Percentiles rank a stretch among this genome's conserved stretches.
These are phyloP conservation scores for Phalera bucephala DNA, from an alignment of 2,888 invertebrate species.

Conservation along the genomic window DNA sequence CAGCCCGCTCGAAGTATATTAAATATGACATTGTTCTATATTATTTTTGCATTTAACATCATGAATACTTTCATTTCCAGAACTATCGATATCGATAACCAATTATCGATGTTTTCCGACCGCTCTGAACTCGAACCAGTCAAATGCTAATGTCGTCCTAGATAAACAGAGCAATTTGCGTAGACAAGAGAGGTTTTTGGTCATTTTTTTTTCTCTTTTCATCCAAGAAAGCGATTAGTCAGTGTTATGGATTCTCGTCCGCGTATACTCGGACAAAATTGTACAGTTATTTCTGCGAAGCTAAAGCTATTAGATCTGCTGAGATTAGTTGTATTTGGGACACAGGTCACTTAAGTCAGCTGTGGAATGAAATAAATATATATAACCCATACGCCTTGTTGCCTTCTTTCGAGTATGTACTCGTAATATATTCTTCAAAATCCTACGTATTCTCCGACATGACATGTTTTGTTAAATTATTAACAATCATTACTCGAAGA, in stretches of 20 bases:
- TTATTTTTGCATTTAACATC: too few species aligned
- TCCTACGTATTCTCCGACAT: too few species aligned
- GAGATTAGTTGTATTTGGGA: not conserved
- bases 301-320: not conserved
- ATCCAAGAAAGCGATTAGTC: slow-evolving; percentile 5
- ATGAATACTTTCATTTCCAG: not conserved
- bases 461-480: too few species aligned
- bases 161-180: slow-evolving; percentile 16
- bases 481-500: too few species aligned
- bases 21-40: too few species aligned
- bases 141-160: slow-evolving; percentile 34
- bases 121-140: slow-evolving; percentile 3
- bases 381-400: too few species aligned
- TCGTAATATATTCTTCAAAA: too few species aligned
- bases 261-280: slow-evolving; percentile 10
- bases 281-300: slow-evolving; percentile 11
- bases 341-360: too few species aligned
- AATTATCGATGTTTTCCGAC: not conserved
- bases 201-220: slow-evolving; percentile 11
- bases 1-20: too few species aligned
- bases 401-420: too few species aligned
- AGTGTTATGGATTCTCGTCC: slow-evolving; percentile 11
- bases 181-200: slow-evolving; percentile 4
- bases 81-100: not conserved
- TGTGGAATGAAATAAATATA: too few species aligned